These are phyloP conservation scores for Tetrax tetrax DNA, from an alignment of 2,113 vertebrate genomes.

Conservation along the genomic window DNA sequence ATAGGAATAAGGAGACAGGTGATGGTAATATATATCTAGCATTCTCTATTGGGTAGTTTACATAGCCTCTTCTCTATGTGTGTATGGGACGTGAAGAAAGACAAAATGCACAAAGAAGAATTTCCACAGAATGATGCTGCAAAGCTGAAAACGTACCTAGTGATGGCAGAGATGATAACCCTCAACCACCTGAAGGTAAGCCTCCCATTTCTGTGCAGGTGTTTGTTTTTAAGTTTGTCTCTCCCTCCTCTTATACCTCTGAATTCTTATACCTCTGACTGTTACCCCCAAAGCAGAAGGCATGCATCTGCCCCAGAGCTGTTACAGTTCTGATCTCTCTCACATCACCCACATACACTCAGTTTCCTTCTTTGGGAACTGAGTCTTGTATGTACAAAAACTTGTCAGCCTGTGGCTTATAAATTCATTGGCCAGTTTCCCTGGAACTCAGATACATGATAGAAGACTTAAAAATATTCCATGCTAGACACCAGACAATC, in stretches of 20 bases:
- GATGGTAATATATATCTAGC: background rate
- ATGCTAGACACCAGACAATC: background rate
- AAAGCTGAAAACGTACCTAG: background rate
- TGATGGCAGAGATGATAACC: background rate
- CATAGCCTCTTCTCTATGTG: background rate
- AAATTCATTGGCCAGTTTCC: background rate
- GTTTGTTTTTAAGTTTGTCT: background rate
- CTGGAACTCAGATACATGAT: background rate
- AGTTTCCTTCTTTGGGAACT: background rate
- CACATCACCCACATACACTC: background rate
- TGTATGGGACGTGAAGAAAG: background rate
- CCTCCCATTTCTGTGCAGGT: rapidly evolving
- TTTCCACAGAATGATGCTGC: background rate
- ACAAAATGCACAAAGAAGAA: background rate
- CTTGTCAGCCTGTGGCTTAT: background rate
- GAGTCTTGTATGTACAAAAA: background rate
- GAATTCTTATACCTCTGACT: background rate
- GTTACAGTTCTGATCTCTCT: background rate
- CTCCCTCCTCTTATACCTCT: background rate
- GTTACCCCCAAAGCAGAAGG: background rate
- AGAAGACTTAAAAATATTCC: background rate
- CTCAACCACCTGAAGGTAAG: background rate
- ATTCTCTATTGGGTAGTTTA: background rate
- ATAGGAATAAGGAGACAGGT: background rate
- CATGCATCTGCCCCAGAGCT: background rate